Base-by-base conservation (phyloP, 2,113 vertebrate genomes). In the Malurus elegans region DNA sequence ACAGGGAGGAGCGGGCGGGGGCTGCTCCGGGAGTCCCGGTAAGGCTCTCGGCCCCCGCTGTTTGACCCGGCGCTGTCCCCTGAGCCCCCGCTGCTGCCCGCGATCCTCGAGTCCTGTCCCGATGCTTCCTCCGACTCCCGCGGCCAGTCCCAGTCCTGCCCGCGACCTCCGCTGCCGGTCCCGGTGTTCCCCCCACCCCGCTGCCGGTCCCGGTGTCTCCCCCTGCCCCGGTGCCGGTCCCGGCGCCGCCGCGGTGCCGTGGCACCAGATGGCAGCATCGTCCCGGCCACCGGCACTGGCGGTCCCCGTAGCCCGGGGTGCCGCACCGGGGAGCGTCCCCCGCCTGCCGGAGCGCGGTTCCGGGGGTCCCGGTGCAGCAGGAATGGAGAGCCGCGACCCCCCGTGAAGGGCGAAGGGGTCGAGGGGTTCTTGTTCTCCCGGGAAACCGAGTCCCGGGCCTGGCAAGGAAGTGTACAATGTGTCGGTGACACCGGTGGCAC, bases 221-320 rank as follows among this genome's bases (percentile, higher is more conserved):
- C 36, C 36, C 36, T 36, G 36, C 9, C 36, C 70, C 4, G 24
- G 0, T 1, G 36, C 14, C 26, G 5, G 48, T 58, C 10, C 32
- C 29, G 14, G 29, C 3, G 51, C 40, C 38, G 7, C 12, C 29
- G 14, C 83, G 25, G 21, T 19, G 78, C 23, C 1, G 47, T 8
- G 79, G 64, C 95, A 95, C 81, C 93, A 96, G 95, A n/a, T 95
- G 95, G 95, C 95, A 96, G 95, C 93, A 96, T 96, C 91, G 73
- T n/a, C 91, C 58, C 82, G 93, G 91, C 23, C 92, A 95, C 83
- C 45, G 32, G 7, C 8, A 19, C 44, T 24, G 23, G 14, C 38
- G 8, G 32, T 51, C 21, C 29, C 53, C 16, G 31, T 44, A 23
- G 6, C 47, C 26, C 7, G 2, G 26, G 36, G 10, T 14, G 29